phyloP scores from a whole-genome alignment of 2,888 invertebrate species.

The Sarcophaga carnaria region DNA sequence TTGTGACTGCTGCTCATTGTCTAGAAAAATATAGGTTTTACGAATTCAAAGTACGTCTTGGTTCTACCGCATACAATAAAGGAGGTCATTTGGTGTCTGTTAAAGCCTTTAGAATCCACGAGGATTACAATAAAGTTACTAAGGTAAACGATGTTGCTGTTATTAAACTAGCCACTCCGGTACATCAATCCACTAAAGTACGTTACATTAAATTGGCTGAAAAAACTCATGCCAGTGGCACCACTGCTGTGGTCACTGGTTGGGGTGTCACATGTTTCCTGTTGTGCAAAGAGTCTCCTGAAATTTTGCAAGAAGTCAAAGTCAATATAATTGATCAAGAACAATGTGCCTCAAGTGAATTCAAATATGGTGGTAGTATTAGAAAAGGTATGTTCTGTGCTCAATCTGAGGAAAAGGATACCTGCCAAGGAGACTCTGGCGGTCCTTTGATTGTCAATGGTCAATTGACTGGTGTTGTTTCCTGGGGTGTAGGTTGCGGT shows the following conservation, averaged over 20 bases:
- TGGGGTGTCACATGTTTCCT: constrained; percentile 78
- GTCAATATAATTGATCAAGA: constrained; percentile 71
- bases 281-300: constrained; percentile 71
- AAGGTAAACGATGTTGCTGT: constrained; percentile 81
- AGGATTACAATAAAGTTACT: constrained; percentile 76
- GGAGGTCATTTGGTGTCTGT: constrained; percentile 79
- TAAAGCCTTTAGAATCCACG: constrained; percentile 74
- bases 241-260: constrained; percentile 77
- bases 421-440: constrained; percentile 81
- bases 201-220: constrained; percentile 74
- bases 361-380: constrained; percentile 72
- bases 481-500: constrained; percentile 80
- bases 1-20: constrained; percentile 82
- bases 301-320: constrained; percentile 70
- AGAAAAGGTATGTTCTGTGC: constrained; percentile 77
- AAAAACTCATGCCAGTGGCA: constrained; percentile 73
- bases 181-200: constrained; percentile 71
- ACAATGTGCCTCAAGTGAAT: constrained; percentile 58
- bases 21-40: constrained; percentile 70
- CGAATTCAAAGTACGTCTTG: constrained; percentile 77
- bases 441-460: constrained; percentile 77
- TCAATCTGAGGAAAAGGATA: constrained; percentile 74
- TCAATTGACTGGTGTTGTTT: constrained; percentile 78
- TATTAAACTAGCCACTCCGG: constrained; percentile 77
- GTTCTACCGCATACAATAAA: constrained; percentile 75